These are phyloP conservation scores for Antennarius striatus DNA, from an alignment of 2,113 vertebrate species.

Conservation along the genomic window DNA sequence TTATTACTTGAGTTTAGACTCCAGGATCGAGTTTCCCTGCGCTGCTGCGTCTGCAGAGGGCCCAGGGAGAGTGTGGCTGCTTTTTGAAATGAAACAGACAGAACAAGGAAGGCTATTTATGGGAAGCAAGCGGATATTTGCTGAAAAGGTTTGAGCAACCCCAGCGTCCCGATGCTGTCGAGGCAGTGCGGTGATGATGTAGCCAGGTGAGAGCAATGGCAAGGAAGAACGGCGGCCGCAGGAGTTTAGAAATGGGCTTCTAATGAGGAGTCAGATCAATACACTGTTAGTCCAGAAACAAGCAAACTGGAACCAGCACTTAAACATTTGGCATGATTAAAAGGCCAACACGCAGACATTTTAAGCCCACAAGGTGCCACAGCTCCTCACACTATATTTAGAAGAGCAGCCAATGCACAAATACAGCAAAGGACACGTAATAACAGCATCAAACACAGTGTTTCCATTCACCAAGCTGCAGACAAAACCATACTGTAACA, in stretches of 20 bases:
- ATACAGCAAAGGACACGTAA: slow-evolving; percentile 7
- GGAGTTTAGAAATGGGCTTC: slow-evolving; percentile 2
- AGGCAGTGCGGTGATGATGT: slow-evolving; percentile 20
- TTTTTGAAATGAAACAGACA: slow-evolving; percentile 70
- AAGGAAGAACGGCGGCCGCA: slow-evolving; percentile 7
- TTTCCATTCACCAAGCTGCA: slow-evolving; percentile 26
- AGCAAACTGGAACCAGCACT: not conserved
- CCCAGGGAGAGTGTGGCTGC: slow-evolving; percentile 32
- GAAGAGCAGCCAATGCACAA: slow-evolving; percentile 8
- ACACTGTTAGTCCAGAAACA: not conserved
- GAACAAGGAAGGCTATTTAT: slow-evolving; percentile 67
- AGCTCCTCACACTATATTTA: slow-evolving; percentile 11
- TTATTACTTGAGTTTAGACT: slow-evolving; percentile 64
- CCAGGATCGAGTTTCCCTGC: slow-evolving; percentile 59
- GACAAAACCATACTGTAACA: slow-evolving; percentile 24
- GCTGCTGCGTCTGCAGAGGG: slow-evolving; percentile 35
- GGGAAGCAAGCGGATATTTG: slow-evolving; percentile 64
- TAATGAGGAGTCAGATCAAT: slow-evolving; percentile 26
- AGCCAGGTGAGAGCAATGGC: slow-evolving; percentile 11
- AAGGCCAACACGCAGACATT: slow-evolving; percentile 4
- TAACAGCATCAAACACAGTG: slow-evolving; percentile 24
- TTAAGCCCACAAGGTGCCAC: not conserved
- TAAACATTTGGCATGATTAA: slow-evolving; percentile 5
- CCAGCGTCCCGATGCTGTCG: slow-evolving; percentile 33
- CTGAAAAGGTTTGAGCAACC: slow-evolving; percentile 64